A percentile compares a stretch with the other conserved stretches of the same genome.
Evolutionary conservation across 2,888 invertebrate genomes (phyloP).

Genomic region (Pandemis cinnamomeana): DNA sequence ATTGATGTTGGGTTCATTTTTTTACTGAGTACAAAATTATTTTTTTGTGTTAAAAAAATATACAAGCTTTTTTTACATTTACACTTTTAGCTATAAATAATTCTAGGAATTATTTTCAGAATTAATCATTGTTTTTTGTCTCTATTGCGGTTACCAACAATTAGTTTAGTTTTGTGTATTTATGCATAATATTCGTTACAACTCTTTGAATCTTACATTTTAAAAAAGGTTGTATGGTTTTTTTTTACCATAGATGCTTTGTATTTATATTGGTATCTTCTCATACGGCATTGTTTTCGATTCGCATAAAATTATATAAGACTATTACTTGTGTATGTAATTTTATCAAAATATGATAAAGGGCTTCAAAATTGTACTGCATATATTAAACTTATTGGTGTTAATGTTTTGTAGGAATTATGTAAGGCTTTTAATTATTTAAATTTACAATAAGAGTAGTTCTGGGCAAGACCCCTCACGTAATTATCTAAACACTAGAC

Average conservation of each 20-base stretch:
- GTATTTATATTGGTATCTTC: background rate
- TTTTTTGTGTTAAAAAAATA: slow-evolving; percentile 13
- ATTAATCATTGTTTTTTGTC: background rate
- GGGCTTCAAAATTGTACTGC: background rate
- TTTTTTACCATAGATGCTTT: too few species aligned
- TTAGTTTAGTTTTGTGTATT: background rate
- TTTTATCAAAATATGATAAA: background rate
- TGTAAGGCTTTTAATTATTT: background rate
- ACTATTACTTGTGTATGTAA: background rate
- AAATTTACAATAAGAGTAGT: too few species aligned
- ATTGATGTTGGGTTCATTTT: background rate
- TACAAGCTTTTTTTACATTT: slow-evolving; percentile 11
- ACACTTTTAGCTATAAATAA: background rate
- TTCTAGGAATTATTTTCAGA: background rate
- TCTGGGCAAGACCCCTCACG: too few species aligned
- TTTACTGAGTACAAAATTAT: slow-evolving; percentile 17
- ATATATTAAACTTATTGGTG: background rate
- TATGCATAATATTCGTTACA: background rate
- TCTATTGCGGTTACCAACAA: background rate
- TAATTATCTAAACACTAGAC: too few species aligned
- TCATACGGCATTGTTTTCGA: background rate
- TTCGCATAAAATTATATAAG: background rate
- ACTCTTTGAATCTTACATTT: too few species aligned
- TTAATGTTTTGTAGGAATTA: background rate
- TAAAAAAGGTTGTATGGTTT: too few species aligned